Conservation (phyloP, 2,888 invertebrate genomes). For the Callinectes sapidus region DNA sequence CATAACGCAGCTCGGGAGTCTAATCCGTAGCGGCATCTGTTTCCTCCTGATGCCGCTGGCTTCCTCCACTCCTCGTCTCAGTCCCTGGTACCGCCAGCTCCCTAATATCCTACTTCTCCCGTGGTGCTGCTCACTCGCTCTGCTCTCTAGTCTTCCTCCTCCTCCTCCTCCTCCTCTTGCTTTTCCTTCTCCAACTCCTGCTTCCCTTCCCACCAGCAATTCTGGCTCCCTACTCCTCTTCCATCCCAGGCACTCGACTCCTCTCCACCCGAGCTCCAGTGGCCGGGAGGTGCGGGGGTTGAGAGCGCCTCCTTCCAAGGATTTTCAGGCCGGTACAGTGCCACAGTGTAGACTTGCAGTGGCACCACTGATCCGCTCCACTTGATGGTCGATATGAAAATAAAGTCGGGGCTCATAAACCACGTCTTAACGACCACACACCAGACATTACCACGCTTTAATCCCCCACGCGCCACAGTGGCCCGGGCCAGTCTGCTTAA, state of each 20-base stretch:
- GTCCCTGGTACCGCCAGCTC: constrained; percentile 6
- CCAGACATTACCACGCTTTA: constrained; percentile 69
- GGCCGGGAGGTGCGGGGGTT: not conserved
- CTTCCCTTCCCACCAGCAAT: not conserved
- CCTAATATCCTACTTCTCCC: constrained; percentile 27
- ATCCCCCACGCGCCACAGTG: constrained; percentile 62
- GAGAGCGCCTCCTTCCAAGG: not conserved
- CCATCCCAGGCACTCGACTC: not conserved
- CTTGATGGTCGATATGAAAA: constrained; percentile 69
- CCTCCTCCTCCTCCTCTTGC: not conserved
- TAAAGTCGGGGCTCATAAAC: constrained; percentile 68
- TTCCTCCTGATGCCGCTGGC: not conserved
- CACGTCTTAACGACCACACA: constrained; percentile 69
- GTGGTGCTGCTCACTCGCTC: constrained; percentile 1
- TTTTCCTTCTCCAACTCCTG: not conserved
- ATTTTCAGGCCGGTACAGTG: constrained; percentile 36
- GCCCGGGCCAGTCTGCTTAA: constrained; percentile 49
- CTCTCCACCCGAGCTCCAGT: not conserved
- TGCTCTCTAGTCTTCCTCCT: not conserved
- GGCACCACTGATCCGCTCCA: constrained; percentile 69
- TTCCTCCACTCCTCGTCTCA: not conserved
- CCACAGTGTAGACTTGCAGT: constrained; percentile 51
- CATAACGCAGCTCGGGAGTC: constrained; percentile 31
- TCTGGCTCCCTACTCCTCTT: not conserved
- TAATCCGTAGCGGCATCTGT: constrained; percentile 38